Percentiles rank a stretch among this genome's conserved stretches.
Conservation (phyloP, 2,797 vertebrate genomes). For the Champsocephalus esox region DNA sequence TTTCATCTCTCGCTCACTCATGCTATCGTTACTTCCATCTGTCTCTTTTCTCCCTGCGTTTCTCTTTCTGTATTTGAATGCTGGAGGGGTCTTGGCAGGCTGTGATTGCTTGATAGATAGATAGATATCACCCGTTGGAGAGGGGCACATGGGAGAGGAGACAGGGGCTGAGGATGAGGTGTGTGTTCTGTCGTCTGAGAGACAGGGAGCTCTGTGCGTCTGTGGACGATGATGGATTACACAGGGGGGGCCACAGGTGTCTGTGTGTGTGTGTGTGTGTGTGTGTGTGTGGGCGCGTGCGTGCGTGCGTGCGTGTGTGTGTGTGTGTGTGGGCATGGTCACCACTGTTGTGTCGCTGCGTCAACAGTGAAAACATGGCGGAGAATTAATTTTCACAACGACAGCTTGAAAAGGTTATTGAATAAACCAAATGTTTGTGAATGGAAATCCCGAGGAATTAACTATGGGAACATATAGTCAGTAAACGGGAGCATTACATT, state of each 20-base stretch:
- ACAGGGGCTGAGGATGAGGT: constrained; percentile 65
- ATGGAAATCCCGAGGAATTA: constrained; percentile 67
- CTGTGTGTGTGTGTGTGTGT: constrained; percentile 23
- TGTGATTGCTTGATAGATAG: constrained; percentile 77
- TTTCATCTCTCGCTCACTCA: constrained; percentile 66
- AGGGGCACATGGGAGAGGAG: constrained; percentile 55
- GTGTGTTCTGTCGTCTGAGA: constrained; percentile 70
- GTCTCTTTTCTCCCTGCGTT: constrained; percentile 35
- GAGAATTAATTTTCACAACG: constrained; percentile 64
- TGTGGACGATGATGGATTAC: constrained; percentile 81
- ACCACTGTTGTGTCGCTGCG: constrained; percentile 29
- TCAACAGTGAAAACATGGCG: constrained; percentile 56
- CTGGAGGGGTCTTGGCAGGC: constrained; percentile 51
- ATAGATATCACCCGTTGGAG: constrained; percentile 73
- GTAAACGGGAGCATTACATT: constrained; percentile 32
- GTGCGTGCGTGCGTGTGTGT: background rate
- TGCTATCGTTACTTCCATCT: constrained; percentile 52
- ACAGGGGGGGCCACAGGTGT: constrained; percentile 44
- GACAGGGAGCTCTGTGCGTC: constrained; percentile 66
- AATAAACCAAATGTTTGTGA: constrained; percentile 80
- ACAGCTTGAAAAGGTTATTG: constrained; percentile 75
- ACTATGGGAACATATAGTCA: constrained; percentile 39
- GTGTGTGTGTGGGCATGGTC: constrained; percentile 8
- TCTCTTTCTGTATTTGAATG: constrained; percentile 61
- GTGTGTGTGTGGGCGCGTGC: constrained; percentile 5